Percentiles rank a stretch among this genome's conserved stretches.
Conservation (phyloP, 2,797 vertebrate species). For the Balearica regulorum region DNA sequence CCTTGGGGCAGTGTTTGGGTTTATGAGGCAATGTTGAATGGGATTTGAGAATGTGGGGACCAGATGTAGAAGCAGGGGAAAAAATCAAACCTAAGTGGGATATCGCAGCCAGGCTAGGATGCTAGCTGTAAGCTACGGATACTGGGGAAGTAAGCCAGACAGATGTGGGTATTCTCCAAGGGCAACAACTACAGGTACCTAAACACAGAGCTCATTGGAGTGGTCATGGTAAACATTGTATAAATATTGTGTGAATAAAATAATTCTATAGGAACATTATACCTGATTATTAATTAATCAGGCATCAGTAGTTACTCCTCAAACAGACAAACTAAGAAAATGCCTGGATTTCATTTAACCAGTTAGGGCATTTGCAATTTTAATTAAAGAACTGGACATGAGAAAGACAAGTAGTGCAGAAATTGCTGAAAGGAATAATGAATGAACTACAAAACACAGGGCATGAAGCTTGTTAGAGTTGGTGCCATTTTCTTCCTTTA, state of each 20-base stretch:
- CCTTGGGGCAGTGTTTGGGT: neutral
- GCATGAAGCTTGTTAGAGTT: slow-evolving; percentile 1
- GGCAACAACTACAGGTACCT: neutral
- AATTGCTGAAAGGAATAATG: slow-evolving; percentile 61
- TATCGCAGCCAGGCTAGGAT: neutral
- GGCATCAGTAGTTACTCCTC: neutral
- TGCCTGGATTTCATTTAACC: neutral
- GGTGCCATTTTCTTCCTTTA: slow-evolving; percentile 42
- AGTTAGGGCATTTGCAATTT: slow-evolving; percentile 5
- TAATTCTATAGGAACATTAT: neutral
- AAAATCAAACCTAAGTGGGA: neutral
- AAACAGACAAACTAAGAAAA: neutral
- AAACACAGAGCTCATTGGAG: neutral
- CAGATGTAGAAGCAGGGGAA: neutral
- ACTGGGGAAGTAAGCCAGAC: neutral
- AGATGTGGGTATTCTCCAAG: neutral
- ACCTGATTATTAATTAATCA: neutral
- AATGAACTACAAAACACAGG: slow-evolving; percentile 26
- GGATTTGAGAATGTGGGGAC: neutral
- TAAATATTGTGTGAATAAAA: neutral
- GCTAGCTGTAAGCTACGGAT: neutral
- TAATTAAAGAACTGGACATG: slow-evolving; percentile 48
- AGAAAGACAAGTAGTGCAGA: slow-evolving; percentile 46
- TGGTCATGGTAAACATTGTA: neutral
- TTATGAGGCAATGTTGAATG: neutral